Base-by-base conservation (phyloP, 2,888 invertebrate species). In the Drosophila niveifrons region DNA sequence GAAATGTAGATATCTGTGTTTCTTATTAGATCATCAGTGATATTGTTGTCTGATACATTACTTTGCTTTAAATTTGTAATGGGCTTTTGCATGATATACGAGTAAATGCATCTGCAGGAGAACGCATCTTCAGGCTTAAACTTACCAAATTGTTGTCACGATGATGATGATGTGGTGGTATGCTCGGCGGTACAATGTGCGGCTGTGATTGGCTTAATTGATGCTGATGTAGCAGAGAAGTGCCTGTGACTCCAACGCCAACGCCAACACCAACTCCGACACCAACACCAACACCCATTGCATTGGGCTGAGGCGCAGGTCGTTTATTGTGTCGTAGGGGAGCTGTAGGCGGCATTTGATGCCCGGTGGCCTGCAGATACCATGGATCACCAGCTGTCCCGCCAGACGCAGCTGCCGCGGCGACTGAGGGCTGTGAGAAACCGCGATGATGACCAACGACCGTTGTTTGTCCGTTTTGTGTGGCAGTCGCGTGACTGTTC, bases 321-420 rank as follows among this genome's bases (percentile, higher is more conserved):
- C 93, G 90, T 83, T 93, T 93, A 89, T 93, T 93, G 81, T 93
- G 93, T 67, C 93, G 90, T 50, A 92, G 80, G 31, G 93, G 93
- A 8, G 93, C 93, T 69, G 93, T 93, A 69, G 93, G 93, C 71
- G 93, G 92, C 91, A 93, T 92, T 83, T 93, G 93, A 88, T 93
- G 93, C 78, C 93, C 92, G 66, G 92, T 92, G 58, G 92, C 90
- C 80, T 92, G 92, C 72, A 93, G 87, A 89, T 92, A 93, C 93
- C 93, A 93, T 92, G 93, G 92, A 91, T 92, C 92, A 64, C 92
- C 91, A 39, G 91, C 88, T 67, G 91, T 92, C 75, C 88, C 90
- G 61, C 90, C 85, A 64, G 91, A 48, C 43, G 82, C 74, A 39
- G 69, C 44, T 41, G 78, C 68, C 4, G 82, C 75, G 18, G 89